These are phyloP conservation scores for Nymphalis c-album DNA, from an alignment of 2,888 invertebrate genomes.

Conservation along the genomic window DNA sequence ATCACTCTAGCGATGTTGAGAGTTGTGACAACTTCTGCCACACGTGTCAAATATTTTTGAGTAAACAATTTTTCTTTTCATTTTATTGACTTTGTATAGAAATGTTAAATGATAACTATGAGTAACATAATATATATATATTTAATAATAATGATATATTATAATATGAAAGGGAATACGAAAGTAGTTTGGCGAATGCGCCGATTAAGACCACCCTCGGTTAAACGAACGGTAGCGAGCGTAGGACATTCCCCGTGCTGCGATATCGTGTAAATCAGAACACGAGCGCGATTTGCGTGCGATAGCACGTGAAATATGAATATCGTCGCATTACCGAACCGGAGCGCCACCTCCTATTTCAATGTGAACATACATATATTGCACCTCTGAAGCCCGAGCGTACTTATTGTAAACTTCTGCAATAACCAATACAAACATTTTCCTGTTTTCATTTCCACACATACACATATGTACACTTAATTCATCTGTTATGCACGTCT, in stretches of 20 bases:
- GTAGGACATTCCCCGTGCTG: slow-evolving; percentile 55
- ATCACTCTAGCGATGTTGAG: slow-evolving; percentile 55
- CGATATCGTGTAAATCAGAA: slow-evolving; percentile 72
- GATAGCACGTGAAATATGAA: slow-evolving; percentile 72
- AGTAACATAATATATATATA: slow-evolving; percentile 35
- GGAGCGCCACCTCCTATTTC: slow-evolving; percentile 39
- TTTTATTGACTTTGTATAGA: slow-evolving; percentile 39
- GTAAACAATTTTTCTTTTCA: slow-evolving; percentile 53
- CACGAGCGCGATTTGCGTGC: slow-evolving; percentile 61
- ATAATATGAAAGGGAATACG: slow-evolving; percentile 25
- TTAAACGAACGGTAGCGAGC: slow-evolving; percentile 58
- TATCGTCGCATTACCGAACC: slow-evolving; percentile 63
- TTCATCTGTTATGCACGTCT: too few species aligned
- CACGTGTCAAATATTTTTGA: slow-evolving; percentile 56
- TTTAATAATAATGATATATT: slow-evolving; percentile 9
- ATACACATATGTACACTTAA: too few species aligned
- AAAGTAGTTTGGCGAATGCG: slow-evolving; percentile 19
- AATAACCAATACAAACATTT: slow-evolving; percentile 2
- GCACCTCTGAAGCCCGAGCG: slow-evolving; percentile 35
- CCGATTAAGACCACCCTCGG: slow-evolving; percentile 48
- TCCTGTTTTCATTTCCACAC: background rate
- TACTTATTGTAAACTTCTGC: slow-evolving; percentile 18
- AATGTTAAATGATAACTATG: slow-evolving; percentile 28
- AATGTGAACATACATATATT: slow-evolving; percentile 31
- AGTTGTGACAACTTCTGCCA: slow-evolving; percentile 52